phyloP scores from a whole-genome alignment of 2,888 invertebrate genomes.

The Cataglyphis livida region DNA sequence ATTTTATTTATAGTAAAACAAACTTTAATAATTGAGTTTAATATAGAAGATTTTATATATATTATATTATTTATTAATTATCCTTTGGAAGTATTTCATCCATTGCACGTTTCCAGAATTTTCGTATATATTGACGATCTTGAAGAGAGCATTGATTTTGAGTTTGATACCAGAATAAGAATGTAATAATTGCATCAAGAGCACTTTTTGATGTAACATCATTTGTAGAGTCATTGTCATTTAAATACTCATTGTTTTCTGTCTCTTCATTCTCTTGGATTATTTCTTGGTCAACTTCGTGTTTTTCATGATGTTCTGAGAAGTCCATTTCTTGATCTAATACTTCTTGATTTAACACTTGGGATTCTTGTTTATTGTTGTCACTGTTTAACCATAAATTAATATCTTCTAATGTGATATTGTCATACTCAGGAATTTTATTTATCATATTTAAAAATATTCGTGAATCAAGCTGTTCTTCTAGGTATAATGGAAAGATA shows the following conservation, averaged over 20 bases:
- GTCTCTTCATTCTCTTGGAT: not conserved
- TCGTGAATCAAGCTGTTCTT: not conserved
- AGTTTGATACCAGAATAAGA: not conserved
- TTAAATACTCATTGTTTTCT: not conserved
- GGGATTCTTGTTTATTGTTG: not conserved
- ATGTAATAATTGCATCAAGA: not conserved
- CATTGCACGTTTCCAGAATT: not conserved
- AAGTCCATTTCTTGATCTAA: not conserved
- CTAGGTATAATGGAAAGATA: not conserved
- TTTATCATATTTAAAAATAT: not conserved
- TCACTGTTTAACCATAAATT: not conserved
- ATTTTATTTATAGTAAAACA: not conserved
- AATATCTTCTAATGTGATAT: not conserved
- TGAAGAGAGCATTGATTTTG: not conserved
- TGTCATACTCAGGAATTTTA: not conserved
- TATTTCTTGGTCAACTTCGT: not conserved
- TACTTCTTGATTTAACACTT: not conserved
- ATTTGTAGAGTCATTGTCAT: not conserved
- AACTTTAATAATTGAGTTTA: not conserved
- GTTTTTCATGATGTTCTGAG: not conserved
- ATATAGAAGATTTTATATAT: not conserved
- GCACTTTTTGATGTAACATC: not conserved
- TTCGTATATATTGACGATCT: conserved; percentile 1
- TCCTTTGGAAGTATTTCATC: not conserved
- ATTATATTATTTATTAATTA: not conserved